Evolutionary conservation across 2,888 invertebrate genomes (phyloP), one percentile per base, ranked within the genome.

Genomic region (Thysanoteuthis rhombus): DNA sequence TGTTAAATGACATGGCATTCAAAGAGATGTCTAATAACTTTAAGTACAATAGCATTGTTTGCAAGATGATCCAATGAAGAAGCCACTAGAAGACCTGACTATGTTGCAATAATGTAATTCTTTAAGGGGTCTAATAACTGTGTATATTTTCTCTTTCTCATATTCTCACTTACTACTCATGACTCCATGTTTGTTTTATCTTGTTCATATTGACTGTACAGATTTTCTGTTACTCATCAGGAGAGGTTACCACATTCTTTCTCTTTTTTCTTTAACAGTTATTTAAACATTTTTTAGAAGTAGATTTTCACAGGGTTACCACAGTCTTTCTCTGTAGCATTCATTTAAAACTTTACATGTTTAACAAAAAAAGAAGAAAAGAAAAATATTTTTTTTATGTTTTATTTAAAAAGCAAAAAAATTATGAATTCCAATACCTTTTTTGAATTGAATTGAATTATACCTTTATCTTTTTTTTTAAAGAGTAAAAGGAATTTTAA

Each of bases 141-240:
- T 92, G 92, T 92, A 40, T 42, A 92, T 92, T 92, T 92, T 92
- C 92, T 92, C 92, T 92, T 92, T 92, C 92, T 92, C 92, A 92
- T 92, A 92, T 92, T 92, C 92, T 92, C 45, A 92, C 92, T 92
- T 92, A 40, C 92, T 92, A 45, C 92, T 92, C 32, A 92, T 45
- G 40, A 92, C 40, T 92, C 19, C 92, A 92, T 92, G 92, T 92
- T 92, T 92, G 92, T 92, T 92, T 92, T 92, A 92, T 92, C 39
- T 92, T 92, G 92, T 92, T 45, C 92, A 92, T 92, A 92, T 92
- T 92, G 40, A 40, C 40, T 92, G 92, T 92, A 92, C 45, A 45
- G 45, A 92, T 92, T 92, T 40, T 92, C 32, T 92, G 92, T 92
- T n/a, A 92, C 92, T 92, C 45, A 92, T 92, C 42, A 92, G 92